Evolutionary conservation across 2,888 invertebrate genomes (phyloP), one percentile per base, ranked within the genome.

Genomic region (Nysson spinosus): DNA sequence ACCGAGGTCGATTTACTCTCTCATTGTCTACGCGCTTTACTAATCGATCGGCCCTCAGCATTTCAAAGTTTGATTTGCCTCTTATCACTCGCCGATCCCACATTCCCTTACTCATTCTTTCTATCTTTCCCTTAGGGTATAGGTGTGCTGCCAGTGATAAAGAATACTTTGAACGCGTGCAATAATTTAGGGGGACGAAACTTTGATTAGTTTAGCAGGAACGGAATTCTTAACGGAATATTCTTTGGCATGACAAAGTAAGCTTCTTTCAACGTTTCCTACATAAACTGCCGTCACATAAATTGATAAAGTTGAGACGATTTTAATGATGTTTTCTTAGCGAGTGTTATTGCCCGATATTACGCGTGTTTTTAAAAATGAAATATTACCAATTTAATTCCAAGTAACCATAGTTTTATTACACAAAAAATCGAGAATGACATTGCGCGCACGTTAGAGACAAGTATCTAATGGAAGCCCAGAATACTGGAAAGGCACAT

Each of bases 11-110:
- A 82, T 77, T 82, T 80, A 79, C 75, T 55, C 75, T 70, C 76
- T 80, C 79, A 82, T 82, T 80, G 81, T 81, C 69, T 75, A 69
- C 62, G 67, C 73, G 69, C 70, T 77, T 77, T 74, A 64, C 72
- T 55, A 71, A 61, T 68, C 78, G 74, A 80, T 81, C 78, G 75
- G 71, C 70, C 72, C 64, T 74, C 75, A n/a, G n/a, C n/a, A n/a
- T 63, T 75, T 69, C 73, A 69, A 56, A 70, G 66, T 80, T 81
- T 73, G 77, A 81, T 77, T 81, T 75, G 65, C 46, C 72, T 51
- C 71, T 66, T 70, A 69, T 72, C 73, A 67, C 52, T 62, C 57
- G 14, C 61, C 17, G n/a, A n/a, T n/a, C n/a, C n/a, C n/a, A n/a
- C n/a, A n/a, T n/a, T n/a, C n/a, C 44, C 42, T 35, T 16, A 42